A percentile compares a stretch with the other conserved stretches of the same genome.
These are phyloP conservation scores for Watsonalla binaria DNA, from an alignment of 2,888 invertebrate species.

Conservation along the genomic window DNA sequence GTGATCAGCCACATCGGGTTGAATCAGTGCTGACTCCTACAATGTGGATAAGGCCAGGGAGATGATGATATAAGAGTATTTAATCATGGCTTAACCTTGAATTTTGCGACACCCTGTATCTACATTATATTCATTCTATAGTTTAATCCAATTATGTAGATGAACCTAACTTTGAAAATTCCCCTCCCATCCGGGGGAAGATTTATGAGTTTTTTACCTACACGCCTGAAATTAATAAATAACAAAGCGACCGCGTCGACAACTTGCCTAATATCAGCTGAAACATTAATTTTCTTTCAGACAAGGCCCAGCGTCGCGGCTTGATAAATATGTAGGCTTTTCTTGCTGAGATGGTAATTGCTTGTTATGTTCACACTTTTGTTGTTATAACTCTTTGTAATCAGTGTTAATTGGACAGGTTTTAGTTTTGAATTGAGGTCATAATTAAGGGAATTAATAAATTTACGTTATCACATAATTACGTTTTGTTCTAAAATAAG, in stretches of 20 bases:
- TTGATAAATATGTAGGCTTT: background rate
- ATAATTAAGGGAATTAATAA: too few species aligned
- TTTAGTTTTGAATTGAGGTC: too few species aligned
- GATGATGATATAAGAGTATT: too few species aligned
- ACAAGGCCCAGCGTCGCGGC: background rate
- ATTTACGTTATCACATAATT: too few species aligned
- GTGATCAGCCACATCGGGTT: too few species aligned
- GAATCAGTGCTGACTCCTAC: too few species aligned
- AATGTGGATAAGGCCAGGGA: too few species aligned
- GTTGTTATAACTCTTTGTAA: background rate
- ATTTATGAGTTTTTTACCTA: background rate
- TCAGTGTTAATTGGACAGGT: too few species aligned
- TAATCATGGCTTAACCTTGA: too few species aligned
- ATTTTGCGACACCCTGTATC: too few species aligned
- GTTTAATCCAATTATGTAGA: background rate
- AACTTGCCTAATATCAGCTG: slow-evolving; percentile 32
- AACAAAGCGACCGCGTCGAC: slow-evolving; percentile 15
- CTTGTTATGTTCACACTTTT: background rate
- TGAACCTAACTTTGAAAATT: background rate
- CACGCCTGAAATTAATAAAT: background rate
- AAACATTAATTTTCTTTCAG: slow-evolving; percentile 32
- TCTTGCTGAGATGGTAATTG: background rate
- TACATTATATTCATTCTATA: too few species aligned
- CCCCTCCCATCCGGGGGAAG: background rate
- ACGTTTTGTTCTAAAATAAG: too few species aligned